Conservation (phyloP, 2,888 invertebrate genomes). For the Operophtera brumata region DNA sequence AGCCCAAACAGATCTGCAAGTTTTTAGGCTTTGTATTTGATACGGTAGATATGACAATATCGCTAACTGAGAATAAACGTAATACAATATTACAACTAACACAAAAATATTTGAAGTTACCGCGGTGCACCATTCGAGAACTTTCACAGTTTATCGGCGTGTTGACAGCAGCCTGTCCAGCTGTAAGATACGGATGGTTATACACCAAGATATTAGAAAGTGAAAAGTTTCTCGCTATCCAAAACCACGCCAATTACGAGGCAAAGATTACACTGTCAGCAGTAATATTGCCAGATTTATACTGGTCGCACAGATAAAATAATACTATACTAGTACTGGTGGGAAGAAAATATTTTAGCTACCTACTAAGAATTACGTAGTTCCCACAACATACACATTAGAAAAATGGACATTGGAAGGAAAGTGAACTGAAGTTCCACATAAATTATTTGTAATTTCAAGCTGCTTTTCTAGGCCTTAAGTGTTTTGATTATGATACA, state of each 20-base stretch:
- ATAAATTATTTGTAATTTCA: constrained; percentile 13
- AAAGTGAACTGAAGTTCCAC: neutral
- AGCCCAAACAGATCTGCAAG: too few relatives aligned
- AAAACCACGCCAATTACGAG: constrained; percentile 3
- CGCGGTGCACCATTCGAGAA: too few relatives aligned
- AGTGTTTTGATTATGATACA: too few relatives aligned
- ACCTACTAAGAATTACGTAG: constrained; percentile 5
- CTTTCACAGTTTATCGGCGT: too few relatives aligned
- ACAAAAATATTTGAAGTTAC: too few relatives aligned
- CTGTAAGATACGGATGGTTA: neutral
- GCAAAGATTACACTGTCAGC: neutral
- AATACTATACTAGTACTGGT: constrained; percentile 1
- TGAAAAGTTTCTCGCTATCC: neutral
- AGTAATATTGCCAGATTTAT: constrained; percentile 6
- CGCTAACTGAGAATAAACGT: too few relatives aligned
- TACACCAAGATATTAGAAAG: neutral
- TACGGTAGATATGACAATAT: too few relatives aligned
- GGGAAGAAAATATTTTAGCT: neutral
- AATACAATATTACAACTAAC: neutral
- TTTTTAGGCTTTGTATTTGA: too few relatives aligned
- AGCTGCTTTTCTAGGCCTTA: constrained; percentile 2
- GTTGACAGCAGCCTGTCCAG: neutral
- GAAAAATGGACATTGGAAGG: neutral
- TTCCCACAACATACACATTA: constrained; percentile 7
- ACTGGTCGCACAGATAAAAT: constrained; percentile 15